Evolutionary conservation across 2,113 vertebrate species (phyloP), one percentile per base, ranked within the genome.

Genomic region (Mus spicilegus): DNA sequence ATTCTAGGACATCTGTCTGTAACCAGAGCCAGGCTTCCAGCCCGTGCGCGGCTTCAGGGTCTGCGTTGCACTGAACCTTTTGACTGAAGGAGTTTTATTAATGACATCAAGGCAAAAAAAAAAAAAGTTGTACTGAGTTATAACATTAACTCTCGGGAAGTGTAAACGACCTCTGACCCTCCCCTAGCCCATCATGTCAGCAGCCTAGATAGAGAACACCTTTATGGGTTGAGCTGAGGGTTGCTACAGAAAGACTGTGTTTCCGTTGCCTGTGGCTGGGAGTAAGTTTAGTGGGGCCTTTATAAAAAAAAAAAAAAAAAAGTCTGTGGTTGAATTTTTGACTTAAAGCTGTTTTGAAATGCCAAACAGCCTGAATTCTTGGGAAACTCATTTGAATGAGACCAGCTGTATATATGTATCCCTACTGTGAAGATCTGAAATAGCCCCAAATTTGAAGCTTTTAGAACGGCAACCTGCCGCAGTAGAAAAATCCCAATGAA

Each of bases 301-400:
- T 92, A n/a, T 90, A 82, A 92, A 86, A 95, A 86, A 24, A 54
- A 20, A 28, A 69, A 89, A 95, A 86, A 24, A 36, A 89, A 28
- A 69, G 12, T 6, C 95, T 92, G 93, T 95, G 96, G 93, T 89
- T 96, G 94, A 70, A 81, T 97, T 96, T 92, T 93, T 90, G 42
- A 95, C 76, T 90, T 88, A 17, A 72, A 85, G 70, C 54, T 91
- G 14, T 93, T 97, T 95, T 73, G 70, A 97, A 97, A 89, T 92
- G 90, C 81, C 97, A 93, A 51, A 46, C 54, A 49, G 85, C 78
- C 42, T 36, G 70, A 92, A 78, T 93, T 96, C 95, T 72, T 75
- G 77, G 92, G 92, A 95, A 91, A 58, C 58, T 56, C 69, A 49
- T 93, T 94, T 96, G 80, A 96, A 58, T 93, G 90, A 93, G 95